phyloP scores from a whole-genome alignment of 1,140 invertebrate species.

The Leptinotarsa lineolata region DNA sequence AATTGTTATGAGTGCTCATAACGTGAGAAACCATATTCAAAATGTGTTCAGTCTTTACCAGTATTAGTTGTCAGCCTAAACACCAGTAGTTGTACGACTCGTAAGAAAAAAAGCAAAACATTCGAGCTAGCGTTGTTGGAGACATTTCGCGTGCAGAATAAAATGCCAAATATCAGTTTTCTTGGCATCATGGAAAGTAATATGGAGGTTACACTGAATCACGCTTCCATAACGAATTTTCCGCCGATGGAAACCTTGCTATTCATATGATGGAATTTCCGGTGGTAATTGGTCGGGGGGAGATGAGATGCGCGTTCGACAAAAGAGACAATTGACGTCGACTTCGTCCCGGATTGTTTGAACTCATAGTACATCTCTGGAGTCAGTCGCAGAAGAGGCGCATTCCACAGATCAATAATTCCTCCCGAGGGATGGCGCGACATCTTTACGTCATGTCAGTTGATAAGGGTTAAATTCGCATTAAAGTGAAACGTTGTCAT shows the following conservation, averaged over 20 bases:
- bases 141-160: no score
- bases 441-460: conserved; percentile 50
- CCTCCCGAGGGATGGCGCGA: conserved; percentile 42
- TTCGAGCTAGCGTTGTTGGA: no score
- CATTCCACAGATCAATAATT: conserved; percentile 40
- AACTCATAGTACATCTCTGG: conserved; percentile 6
- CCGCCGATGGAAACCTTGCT: background rate
- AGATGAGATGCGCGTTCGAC: background rate
- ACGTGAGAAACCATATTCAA: no score
- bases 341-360: conserved; percentile 5
- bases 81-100: no score
- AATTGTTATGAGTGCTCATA: no score
- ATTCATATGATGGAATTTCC: conserved; percentile 1
- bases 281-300: background rate
- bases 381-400: background rate
- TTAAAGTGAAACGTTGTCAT: conserved; percentile 48
- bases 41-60: no score
- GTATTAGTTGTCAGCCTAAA: no score
- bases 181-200: no score
- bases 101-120: no score
- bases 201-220: no score
- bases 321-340: background rate
- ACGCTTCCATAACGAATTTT: no score
- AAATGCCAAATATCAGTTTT: no score
- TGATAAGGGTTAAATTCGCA: conserved; percentile 62